phyloP scores from a whole-genome alignment of 2,797 vertebrate species.

The Channa striata region DNA sequence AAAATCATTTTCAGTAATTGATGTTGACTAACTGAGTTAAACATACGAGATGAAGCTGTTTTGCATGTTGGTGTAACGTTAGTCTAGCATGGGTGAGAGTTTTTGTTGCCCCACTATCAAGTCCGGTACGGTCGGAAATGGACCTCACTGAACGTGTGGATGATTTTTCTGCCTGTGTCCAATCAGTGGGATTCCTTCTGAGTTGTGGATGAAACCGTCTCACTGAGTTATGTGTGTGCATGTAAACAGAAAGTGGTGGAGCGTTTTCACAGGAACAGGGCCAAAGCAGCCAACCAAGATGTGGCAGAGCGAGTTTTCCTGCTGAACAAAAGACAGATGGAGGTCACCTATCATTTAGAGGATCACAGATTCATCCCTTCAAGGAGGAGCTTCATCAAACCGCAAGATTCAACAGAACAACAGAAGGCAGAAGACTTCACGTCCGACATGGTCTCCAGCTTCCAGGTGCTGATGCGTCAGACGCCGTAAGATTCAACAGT shows the following conservation, averaged over 20 bases:
- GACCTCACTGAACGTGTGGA: no score
- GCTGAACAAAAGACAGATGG: slow-evolving; percentile 13
- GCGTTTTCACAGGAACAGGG: slow-evolving; percentile 66
- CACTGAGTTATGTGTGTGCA: neutral
- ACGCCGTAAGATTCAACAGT: neutral
- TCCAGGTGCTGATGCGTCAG: slow-evolving; percentile 50
- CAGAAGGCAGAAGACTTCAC: slow-evolving; percentile 25
- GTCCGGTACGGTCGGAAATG: no score
- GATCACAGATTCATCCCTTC: slow-evolving; percentile 46
- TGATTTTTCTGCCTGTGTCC: no score
- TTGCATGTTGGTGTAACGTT: no score
- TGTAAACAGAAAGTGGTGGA: slow-evolving; percentile 65
- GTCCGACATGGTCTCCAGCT: slow-evolving; percentile 35
- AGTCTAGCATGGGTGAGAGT: no score
- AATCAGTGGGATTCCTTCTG: no score
- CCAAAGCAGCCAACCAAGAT: slow-evolving; percentile 59
- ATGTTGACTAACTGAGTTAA: no score
- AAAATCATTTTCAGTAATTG: no score
- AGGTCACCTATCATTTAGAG: slow-evolving; percentile 66
- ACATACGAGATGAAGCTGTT: no score
- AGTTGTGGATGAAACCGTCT: no score
- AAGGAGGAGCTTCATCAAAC: slow-evolving; percentile 52
- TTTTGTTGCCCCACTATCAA: no score
- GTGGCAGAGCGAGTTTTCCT: slow-evolving; percentile 68
- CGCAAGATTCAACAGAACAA: neutral